Base-by-base conservation (phyloP, 1,140 invertebrate species). In the Drosophila erecta region DNA sequence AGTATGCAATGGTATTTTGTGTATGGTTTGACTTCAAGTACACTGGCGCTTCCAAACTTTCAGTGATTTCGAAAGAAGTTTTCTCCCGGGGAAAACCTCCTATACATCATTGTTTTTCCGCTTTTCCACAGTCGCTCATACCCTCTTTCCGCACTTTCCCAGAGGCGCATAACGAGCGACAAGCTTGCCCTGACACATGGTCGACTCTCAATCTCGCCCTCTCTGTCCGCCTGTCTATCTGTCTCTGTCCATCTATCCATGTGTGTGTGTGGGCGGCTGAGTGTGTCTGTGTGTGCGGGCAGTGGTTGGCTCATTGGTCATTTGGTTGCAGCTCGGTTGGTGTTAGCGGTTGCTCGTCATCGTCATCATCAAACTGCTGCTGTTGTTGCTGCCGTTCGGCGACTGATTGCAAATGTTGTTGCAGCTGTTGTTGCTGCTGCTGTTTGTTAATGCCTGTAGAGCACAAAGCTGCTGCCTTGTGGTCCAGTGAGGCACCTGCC, bases 231-330 rank as follows among this genome's bases (percentile, higher is more conserved):
- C 46, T 27, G 59, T 38, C 17, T 53, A 43, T 54, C 64, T 14
- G 51, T 33, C n/a, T 11, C n/a, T 30, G 30, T 10, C 24, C 11
- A 10, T 51, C 17, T 27, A 10, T 14, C 30, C 35, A 20, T 22
- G 20, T 60, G 30, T 14, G 7, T 57, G 17, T 20, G 11, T 57
- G 46, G 22, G 30, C 43, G 44, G n/a, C 8, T 11, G 47, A 3
- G 3, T 50, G 46, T 43, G 33, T 33, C 8, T 43, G 35, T 49
- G 38, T 75, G 70, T 75, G 60, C 27, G 78, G 59, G 58, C 49
- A 80, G 81, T 85, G 81, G 81, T 80, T 80, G 81, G 81, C 72
- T 85, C 81, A 84, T 84, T 85, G 80, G 80, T 84, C 72, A 83
- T 84, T 85, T 77, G 81, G 81, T 84, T 85, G 81, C 81, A 60